Conservation (phyloP, 1,140 invertebrate genomes). For the Sitodiplosis mosellana region DNA sequence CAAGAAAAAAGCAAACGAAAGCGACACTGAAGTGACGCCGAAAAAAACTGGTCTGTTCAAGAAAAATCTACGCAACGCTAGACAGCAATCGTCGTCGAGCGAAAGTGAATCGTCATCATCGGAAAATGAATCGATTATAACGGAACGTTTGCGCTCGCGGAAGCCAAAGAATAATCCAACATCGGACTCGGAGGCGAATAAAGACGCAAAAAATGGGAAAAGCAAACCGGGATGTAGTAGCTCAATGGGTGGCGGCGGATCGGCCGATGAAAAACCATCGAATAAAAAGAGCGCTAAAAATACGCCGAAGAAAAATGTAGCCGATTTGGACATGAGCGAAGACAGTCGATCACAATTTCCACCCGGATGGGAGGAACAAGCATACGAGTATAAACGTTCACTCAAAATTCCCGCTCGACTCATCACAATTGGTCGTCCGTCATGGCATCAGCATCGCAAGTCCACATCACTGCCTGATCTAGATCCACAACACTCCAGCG, state of each 20-base stretch:
- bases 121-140: neutral
- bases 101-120: neutral
- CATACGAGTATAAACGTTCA: constrained; percentile 61
- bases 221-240: neutral
- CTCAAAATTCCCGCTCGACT: constrained; percentile 55
- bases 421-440: constrained; percentile 50
- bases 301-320: neutral
- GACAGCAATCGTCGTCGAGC: neutral
- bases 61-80: neutral
- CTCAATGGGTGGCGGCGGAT: neutral
- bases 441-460: constrained; percentile 29
- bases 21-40: neutral
- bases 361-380: constrained; percentile 61
- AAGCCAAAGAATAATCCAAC: neutral
- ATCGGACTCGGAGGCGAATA: neutral
- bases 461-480: constrained; percentile 58
- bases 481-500: constrained; percentile 28
- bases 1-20: neutral
- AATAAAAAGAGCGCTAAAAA: neutral
- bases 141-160: neutral
- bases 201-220: neutral
- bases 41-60: neutral
- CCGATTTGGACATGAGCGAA: neutral
- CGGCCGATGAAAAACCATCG: neutral
- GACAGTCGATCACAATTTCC: constrained; percentile 12